Percentiles rank a stretch among this genome's conserved stretches.
phyloP scores from a whole-genome alignment of 2,113 vertebrate species.

The Pygoscelis adeliae region DNA sequence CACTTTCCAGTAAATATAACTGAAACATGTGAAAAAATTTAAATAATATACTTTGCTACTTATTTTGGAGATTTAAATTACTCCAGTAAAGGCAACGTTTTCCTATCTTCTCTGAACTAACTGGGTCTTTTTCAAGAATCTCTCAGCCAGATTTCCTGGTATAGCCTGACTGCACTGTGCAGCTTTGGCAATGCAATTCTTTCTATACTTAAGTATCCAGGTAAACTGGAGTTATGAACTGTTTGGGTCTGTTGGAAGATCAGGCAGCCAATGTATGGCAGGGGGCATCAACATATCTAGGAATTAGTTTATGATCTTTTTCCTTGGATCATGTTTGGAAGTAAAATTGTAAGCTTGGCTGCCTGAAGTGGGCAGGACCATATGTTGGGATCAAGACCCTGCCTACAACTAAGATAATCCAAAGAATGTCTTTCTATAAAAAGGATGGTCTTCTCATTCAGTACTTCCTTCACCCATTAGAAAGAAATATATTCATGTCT shows the following conservation, averaged over 20 bases:
- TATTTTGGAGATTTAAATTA: neutral
- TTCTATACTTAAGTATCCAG: neutral
- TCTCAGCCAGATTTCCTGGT: neutral
- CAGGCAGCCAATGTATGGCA: neutral
- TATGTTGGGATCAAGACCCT: neutral
- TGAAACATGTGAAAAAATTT: neutral
- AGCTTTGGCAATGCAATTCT: neutral
- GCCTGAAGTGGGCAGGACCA: neutral
- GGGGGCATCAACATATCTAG: neutral
- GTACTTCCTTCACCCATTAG: neutral
- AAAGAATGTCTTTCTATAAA: neutral
- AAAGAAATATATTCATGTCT: neutral
- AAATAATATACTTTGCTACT: neutral
- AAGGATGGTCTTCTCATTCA: neutral
- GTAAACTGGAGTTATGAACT: neutral
- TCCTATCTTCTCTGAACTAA: neutral
- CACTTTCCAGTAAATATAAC: neutral
- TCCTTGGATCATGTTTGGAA: neutral
- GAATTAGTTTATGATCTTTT: neutral
- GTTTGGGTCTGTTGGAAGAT: neutral
- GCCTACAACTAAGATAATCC: neutral
- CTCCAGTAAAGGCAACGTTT: neutral
- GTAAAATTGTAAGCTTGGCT: neutral
- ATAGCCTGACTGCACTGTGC: neutral
- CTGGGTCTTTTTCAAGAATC: neutral